A percentile compares a stretch with the other conserved stretches of the same genome.
These are phyloP conservation scores for Formica selysi DNA, from an alignment of 1,140 invertebrate genomes.

Conservation along the genomic window DNA sequence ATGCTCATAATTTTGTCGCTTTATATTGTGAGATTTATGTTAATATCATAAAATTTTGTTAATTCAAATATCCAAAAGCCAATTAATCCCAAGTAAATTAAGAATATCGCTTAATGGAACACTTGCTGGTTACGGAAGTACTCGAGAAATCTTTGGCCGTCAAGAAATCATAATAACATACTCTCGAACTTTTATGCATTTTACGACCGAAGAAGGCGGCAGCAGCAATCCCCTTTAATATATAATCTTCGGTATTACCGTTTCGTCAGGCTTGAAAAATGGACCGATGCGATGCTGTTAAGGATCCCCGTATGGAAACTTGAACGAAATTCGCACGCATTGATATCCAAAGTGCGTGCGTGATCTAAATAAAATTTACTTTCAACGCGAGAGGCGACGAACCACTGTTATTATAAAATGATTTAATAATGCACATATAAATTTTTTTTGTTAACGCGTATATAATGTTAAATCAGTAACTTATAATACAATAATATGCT, in stretches of 20 bases:
- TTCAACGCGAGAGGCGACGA: background rate
- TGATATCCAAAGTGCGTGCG: slow-evolving; percentile 23
- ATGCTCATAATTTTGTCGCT: background rate
- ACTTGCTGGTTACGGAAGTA: slow-evolving; percentile 36
- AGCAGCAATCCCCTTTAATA: slow-evolving; percentile 53
- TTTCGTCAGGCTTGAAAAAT: slow-evolving; percentile 52
- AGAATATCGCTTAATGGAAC: slow-evolving; percentile 48
- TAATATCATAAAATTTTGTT: background rate
- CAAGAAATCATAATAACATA: slow-evolving; percentile 57
- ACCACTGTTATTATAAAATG: background rate
- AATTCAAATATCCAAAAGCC: background rate
- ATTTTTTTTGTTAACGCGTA: background rate
- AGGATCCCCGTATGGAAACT: slow-evolving; percentile 53
- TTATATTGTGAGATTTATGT: slow-evolving; percentile 13
- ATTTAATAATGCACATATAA: background rate
- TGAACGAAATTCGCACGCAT: slow-evolving; percentile 50
- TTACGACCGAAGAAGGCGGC: slow-evolving; percentile 60
- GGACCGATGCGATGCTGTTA: slow-evolving; percentile 39
- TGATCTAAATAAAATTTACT: slow-evolving; percentile 47
- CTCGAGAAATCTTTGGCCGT: background rate
- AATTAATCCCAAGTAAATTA: slow-evolving; percentile 19
- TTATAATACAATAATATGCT: background rate
- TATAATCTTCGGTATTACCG: slow-evolving; percentile 61
- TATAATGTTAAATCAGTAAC: no score
- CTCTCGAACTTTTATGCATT: slow-evolving; percentile 55